A percentile compares a stretch with the other conserved stretches of the same genome.
phyloP scores from a whole-genome alignment of 2,888 invertebrate genomes.

The Automeris io region DNA sequence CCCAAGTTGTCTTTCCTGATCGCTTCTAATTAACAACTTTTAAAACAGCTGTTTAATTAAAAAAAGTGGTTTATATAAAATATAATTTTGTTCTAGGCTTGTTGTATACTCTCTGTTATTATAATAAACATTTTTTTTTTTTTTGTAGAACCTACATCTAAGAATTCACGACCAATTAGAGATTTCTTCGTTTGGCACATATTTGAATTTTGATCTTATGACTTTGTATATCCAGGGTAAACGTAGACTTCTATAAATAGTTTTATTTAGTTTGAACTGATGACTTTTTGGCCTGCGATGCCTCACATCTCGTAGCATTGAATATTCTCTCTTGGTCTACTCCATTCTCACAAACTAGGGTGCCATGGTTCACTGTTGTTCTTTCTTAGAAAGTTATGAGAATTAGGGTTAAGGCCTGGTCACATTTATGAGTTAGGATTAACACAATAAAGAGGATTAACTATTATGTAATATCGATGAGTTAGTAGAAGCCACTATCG shows the following conservation, averaged over 20 bases:
- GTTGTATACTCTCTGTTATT: conserved; percentile 38
- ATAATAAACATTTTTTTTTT: conserved; percentile 33
- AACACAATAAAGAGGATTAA: too few relatives aligned
- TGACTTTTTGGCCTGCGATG: conserved; percentile 63
- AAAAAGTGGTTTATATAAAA: conserved; percentile 75
- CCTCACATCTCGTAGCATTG: conserved; percentile 22
- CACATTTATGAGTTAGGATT: neutral
- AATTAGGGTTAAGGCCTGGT: conserved; percentile 25
- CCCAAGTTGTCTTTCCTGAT: neutral
- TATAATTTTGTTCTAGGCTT: conserved; percentile 67
- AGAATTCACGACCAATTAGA: conserved; percentile 64
- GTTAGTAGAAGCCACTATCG: too few relatives aligned
- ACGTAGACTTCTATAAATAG: conserved; percentile 52
- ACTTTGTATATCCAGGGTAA: conserved; percentile 71
- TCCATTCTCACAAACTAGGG: neutral
- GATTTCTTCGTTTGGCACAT: conserved; percentile 46
- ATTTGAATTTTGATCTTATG: conserved; percentile 60
- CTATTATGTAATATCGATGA: too few relatives aligned
- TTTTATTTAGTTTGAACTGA: conserved; percentile 31
- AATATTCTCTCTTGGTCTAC: neutral
- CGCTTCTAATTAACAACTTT: neutral
- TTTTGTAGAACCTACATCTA: conserved; percentile 58
- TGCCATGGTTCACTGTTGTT: conserved; percentile 38
- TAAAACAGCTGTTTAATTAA: neutral
- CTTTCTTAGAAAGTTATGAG: conserved; percentile 45